A percentile compares a stretch with the other conserved stretches of the same genome.
These are phyloP conservation scores for Osedax frankpressi DNA, from an alignment of 2,888 invertebrate genomes.

Conservation along the genomic window DNA sequence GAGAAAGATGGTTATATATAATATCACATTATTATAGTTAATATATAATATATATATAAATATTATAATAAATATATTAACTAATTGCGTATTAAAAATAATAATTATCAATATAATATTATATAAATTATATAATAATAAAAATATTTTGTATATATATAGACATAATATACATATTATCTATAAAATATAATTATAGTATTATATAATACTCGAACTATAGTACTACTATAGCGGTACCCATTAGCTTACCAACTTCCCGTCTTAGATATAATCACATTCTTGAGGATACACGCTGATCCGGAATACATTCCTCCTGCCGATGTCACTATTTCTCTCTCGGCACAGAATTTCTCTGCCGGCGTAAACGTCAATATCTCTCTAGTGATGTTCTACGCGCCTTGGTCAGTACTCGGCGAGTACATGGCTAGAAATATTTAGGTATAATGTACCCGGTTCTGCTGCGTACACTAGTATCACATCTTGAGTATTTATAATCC, in stretches of 20 bases:
- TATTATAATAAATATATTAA: neutral
- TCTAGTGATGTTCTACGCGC: neutral
- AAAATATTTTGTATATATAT: neutral
- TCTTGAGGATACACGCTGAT: neutral
- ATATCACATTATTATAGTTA: neutral
- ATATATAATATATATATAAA: neutral
- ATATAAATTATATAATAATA: neutral
- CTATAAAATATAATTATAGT: no score
- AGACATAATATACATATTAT: neutral
- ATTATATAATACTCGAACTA: no score
- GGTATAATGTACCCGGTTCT: no score
- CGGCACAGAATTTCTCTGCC: neutral
- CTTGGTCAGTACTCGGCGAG: neutral
- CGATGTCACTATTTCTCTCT: neutral
- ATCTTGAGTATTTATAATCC: no score
- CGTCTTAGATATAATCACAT: neutral
- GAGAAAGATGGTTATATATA: neutral
- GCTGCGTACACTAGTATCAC: no score
- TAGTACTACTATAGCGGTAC: no score
- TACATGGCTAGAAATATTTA: no score
- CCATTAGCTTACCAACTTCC: neutral
- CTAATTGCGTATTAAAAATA: neutral
- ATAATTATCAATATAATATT: neutral
- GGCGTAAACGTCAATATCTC: neutral
- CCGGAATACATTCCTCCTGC: neutral